A percentile compares a stretch with the other conserved stretches of the same genome.
Evolutionary conservation across 2,888 invertebrate species (phyloP).

Genomic region (Polydrusus pterygomalis): DNA sequence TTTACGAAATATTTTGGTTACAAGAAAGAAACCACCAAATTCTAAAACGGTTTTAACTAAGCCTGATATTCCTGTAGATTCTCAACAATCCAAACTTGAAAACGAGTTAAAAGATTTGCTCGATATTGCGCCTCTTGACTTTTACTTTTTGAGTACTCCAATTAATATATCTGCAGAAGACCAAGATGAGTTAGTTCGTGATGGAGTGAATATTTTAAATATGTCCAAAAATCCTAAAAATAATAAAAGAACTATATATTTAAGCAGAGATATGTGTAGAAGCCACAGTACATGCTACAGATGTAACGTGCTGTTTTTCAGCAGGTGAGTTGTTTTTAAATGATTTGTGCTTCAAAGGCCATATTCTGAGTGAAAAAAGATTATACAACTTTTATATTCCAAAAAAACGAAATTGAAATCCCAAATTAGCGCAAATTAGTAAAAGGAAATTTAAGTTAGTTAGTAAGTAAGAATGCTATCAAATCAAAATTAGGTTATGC

Average conservation of each 20-base stretch:
- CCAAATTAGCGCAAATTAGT: no score
- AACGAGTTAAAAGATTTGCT: constrained; percentile 13
- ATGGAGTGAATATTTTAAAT: constrained; percentile 20
- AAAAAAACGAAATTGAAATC: no score
- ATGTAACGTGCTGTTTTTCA: neutral
- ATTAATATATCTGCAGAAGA: constrained; percentile 16
- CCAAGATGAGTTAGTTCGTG: constrained; percentile 7
- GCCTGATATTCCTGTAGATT: neutral
- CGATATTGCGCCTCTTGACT: constrained; percentile 6
- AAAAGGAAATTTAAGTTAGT: no score
- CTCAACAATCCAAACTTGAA: neutral
- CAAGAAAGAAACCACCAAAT: neutral
- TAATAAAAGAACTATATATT: constrained; percentile 24
- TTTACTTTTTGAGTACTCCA: neutral
- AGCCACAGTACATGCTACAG: neutral
- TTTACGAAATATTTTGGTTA: neutral
- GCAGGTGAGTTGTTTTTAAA: constrained; percentile 5
- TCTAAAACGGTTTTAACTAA: neutral
- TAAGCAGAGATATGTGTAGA: constrained; percentile 4
- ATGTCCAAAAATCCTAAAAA: constrained; percentile 15
- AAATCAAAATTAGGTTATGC: no score
- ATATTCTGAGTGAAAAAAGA: no score
- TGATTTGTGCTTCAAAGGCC: no score
- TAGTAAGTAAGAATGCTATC: no score
- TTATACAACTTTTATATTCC: no score